Evolutionary conservation across 2,888 invertebrate species (phyloP), one percentile per base, ranked within the genome.

Genomic region (Drosophila meridiana): DNA sequence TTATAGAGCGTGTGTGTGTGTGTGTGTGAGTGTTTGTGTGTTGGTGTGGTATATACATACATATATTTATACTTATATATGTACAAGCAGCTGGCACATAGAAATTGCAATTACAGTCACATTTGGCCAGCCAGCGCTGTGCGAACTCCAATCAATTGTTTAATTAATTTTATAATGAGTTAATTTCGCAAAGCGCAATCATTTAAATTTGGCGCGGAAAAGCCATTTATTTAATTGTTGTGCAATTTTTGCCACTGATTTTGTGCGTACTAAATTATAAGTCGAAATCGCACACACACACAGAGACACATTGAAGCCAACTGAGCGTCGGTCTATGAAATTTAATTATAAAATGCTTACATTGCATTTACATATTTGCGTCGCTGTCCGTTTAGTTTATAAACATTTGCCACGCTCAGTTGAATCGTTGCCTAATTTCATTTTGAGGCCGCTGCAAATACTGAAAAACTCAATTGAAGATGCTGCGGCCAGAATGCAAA

Each of bases 101-200:
- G 68, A 78, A 78, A 68, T 78, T 66, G 69, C 78, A 78, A 79
- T 78, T 79, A 72, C 78, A 79, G 61, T 78, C 66, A 53, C 64
- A 76, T 72, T 76, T 65, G 72, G 63, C 7, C 40, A 34, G 20
- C 56, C 58, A 20, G 26, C 74, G 47, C 40, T 63, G 26, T 68
- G 78, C 45, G 67, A 76, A 73, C 70, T 82, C 70, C 77, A 77
- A 80, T 78, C 87, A 88, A 88, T 90, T 90, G 90, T 86, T 88
- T 91, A 91, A 90, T 90, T 90, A 91, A 90, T 89, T 87, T 88
- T 89, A 86, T 90, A 90, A 91, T 90, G 90, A 90, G 90, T 91
- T 91, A 90, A 91, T 89, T 91, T 87, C 70, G 68, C 79, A 77
- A 69, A 88, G 74, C 73, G 74, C 59, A 85, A 82, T 82, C 73